Evolutionary conservation across 2,888 invertebrate species (phyloP).

Genomic region (Drosophila barbarae): DNA sequence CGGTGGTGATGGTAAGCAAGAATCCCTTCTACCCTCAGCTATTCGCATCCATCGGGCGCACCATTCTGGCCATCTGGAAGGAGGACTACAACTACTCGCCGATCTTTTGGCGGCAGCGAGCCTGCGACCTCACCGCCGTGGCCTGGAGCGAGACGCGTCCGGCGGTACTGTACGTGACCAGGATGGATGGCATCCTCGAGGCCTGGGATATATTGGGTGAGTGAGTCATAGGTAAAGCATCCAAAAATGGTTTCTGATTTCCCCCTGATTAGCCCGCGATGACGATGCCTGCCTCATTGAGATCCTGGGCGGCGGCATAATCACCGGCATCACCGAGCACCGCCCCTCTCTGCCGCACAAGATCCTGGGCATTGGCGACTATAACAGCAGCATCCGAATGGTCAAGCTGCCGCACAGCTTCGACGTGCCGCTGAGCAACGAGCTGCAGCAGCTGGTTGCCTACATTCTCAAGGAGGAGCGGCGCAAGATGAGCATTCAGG

Average conservation of each 20-base stretch:
- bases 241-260: neutral
- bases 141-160: slow-evolving; percentile 89
- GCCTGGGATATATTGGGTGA: slow-evolving; percentile 87
- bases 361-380: slow-evolving; percentile 85
- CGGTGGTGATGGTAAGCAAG: slow-evolving; percentile 82
- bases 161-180: slow-evolving; percentile 85
- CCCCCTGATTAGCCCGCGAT: slow-evolving; percentile 72
- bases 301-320: slow-evolving; percentile 84
- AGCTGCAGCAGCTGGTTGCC: slow-evolving; percentile 78
- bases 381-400: slow-evolving; percentile 85
- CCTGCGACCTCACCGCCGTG: slow-evolving; percentile 83
- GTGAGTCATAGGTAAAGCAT: slow-evolving; percentile 39
- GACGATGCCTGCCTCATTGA: slow-evolving; percentile 84
- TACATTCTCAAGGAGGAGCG: slow-evolving; percentile 81
- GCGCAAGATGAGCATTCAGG: slow-evolving; percentile 74
- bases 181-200: slow-evolving; percentile 88
- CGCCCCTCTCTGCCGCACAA: slow-evolving; percentile 82
- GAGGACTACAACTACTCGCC: slow-evolving; percentile 83
- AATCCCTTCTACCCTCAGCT: slow-evolving; percentile 84
- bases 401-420: slow-evolving; percentile 82
- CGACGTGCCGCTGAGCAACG: slow-evolving; percentile 80
- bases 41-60: slow-evolving; percentile 87
- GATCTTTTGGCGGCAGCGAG: slow-evolving; percentile 84
- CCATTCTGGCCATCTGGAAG: slow-evolving; percentile 87
- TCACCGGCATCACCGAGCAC: slow-evolving; percentile 84